Conservation (phyloP, 2,113 vertebrate genomes). For the Stictonetta naevosa region DNA sequence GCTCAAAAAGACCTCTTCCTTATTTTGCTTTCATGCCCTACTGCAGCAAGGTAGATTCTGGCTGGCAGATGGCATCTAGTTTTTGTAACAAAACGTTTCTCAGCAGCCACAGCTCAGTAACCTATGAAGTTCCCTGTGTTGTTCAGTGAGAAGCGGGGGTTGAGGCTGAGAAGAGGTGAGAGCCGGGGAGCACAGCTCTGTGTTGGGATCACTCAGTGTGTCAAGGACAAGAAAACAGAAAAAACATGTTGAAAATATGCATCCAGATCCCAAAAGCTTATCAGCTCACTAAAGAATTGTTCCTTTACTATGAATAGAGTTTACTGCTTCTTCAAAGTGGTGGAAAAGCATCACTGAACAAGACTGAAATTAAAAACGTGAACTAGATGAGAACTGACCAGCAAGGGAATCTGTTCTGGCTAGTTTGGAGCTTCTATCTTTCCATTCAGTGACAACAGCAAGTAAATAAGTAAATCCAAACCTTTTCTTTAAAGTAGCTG, state of each 20-base stretch:
- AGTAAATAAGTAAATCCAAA: background rate
- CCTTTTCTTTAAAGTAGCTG: background rate
- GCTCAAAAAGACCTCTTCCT: background rate
- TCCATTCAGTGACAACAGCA: background rate
- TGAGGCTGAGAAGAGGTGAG: background rate
- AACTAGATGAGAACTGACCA: background rate
- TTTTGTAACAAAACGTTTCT: slow-evolving; percentile 14
- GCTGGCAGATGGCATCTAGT: background rate
- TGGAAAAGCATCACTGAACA: background rate
- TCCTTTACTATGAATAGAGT: background rate
- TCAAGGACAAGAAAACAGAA: background rate
- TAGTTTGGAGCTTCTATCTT: background rate
- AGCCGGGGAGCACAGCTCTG: background rate
- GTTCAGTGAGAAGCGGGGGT: background rate
- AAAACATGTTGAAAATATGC: background rate
- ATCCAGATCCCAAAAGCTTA: background rate
- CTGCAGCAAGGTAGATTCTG: background rate
- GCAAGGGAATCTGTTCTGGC: background rate
- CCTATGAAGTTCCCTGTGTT: background rate
- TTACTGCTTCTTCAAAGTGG: background rate
- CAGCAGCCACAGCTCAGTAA: background rate
- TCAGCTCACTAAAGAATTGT: background rate
- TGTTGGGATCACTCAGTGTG: background rate
- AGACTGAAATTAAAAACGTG: background rate
- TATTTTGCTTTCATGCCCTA: background rate